Base-by-base conservation (phyloP, 2,113 vertebrate species). In the Pteruthius melanotis region DNA sequence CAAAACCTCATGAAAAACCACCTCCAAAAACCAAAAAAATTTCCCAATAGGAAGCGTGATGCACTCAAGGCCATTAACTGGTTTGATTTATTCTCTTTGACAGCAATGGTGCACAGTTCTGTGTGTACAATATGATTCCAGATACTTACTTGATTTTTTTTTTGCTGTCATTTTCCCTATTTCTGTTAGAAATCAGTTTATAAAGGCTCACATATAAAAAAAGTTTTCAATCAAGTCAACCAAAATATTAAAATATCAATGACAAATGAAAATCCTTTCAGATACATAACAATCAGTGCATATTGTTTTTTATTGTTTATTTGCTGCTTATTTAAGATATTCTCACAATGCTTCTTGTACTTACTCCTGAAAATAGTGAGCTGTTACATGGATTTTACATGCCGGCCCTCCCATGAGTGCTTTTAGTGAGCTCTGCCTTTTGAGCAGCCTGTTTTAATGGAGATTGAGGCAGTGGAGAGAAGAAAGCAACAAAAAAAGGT, bases 341-440 rank as follows among this genome's bases (percentile, higher is more conserved):
- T 96, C 70, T 92, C n/a, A 91, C 49, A 66, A 83, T 1, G 4
- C 20, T 80, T 24, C 65, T 93, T 71, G 45, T 87, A 66, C 70
- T 83, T 94, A 82, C 16, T 89, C 33, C 78, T 88, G 77, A 93
- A 94, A 92, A 89, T 94, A 97, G 96, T 95, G 91, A 97, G 93
- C 70, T 90, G 85, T 82, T 96, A 59, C 80, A 71, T 83, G 76
- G 72, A 90, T 91, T 97, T 97, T 94, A 95, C 52, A 87, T 57
- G 10, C 37, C 93, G 89, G 39, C 60, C 44, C 28, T 98, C 72
- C 76, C 88, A 45, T 77, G 94, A 96, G 93, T 95, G 91, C 93
- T 97, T 97, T 97, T 87, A 97, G 78, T 42, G 81, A 94, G 28
- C 57, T 86, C 50, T 86, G 53, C 52, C 24, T 96, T 94, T 94